Base-by-base conservation (phyloP, 2,888 invertebrate species). In the Eristalis tenax region DNA sequence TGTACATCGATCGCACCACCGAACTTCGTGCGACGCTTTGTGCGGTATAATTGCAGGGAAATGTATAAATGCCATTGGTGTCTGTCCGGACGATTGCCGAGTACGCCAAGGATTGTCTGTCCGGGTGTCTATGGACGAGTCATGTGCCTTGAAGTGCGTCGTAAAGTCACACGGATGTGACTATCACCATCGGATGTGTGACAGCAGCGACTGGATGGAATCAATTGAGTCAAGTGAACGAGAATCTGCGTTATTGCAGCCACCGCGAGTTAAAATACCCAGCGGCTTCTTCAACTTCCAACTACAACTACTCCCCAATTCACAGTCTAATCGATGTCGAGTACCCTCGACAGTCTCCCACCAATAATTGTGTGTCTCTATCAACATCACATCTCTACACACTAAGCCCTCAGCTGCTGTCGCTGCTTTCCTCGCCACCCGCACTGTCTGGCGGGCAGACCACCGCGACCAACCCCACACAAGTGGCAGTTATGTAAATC, bases 401-500 rank as follows among this genome's bases (percentile, higher is more conserved):
- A n/a, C 18, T 50, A 18, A n/a, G 18, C 38, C 50, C 8, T 43
- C 43, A n/a, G 43, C 50, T 2, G 50, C 18, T 50, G 50, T 50
- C 3, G 8, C 8, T 5, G n/a, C n/a, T n/a, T 4, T 18, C 1
- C 50, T 1, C 18, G 18, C 18, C 3, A 0, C 4, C 38, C 4
- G 1, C 38, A 11, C 38, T 11, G 18, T n/a, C n/a, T n/a, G n/a
- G n/a, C n/a, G n/a, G n/a, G n/a, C 8, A 50, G 8, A 13, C 50
- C 50, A 18, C 18, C 18, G 18, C 50, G 50, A 50, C 50, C 50
- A 18, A 18, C 18, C 18, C 50, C n/a, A 18, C 50, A 18, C 50
- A 8, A 6, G 50, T 50, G 22, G 32, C 57, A 78, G 64, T 78
- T 71, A 78, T 78, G 78, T 57, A 71, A 78, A 78, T 78, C 65